Base-by-base conservation (phyloP, 2,888 invertebrate species). In the Ellobium chinense region DNA sequence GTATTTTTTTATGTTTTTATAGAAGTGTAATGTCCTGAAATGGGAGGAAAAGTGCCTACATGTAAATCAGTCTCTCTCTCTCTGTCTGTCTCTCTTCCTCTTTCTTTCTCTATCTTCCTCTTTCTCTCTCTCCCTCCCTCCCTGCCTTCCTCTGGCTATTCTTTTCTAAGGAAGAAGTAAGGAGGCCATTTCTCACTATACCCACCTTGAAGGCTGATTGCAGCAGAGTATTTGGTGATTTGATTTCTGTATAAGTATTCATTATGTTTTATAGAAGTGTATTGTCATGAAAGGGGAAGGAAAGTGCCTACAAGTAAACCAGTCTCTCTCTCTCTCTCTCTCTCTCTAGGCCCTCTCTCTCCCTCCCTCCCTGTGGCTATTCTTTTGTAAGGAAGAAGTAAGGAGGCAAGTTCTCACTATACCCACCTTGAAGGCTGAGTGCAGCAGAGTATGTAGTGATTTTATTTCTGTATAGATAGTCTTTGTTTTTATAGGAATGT, bases 61-160 rank as follows among this genome's bases (percentile, higher is more conserved):
- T 46, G 46, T 46, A 46, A 34, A 9, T 29, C 29, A 12, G 58
- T 27, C 56, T 31, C 73, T 54, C 60, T 54, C 56, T 68, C 12
- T 68, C 34, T 68, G 18, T 68, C 68, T 68, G 4, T 68, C 68
- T 68, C 18, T 36, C 36, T 65, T 31, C 34, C 37, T 12, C 34
- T 12, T 36, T 34, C n/a, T 5, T 36, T 34, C 18, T 68, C 37
- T 68, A 14, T 68, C 68, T 36, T 2, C 36, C 37, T 36, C 34
- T 36, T 36, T 68, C 27, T 21, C 27, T 27, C 7, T 75, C 66
- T 29, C n/a, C 34, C 34, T 21, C 24, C 21, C n/a, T 37, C 18
- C 54, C 60, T 65, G 1, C 34, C 65, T 65, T 29, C n/a, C 29
- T 34, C 36, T 37, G 37, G 36, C n/a, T 46, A 46, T 46, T 18